Evolutionary conservation across 2,113 vertebrate genomes (phyloP).

Genomic region (Aphelocoma coerulescens): DNA sequence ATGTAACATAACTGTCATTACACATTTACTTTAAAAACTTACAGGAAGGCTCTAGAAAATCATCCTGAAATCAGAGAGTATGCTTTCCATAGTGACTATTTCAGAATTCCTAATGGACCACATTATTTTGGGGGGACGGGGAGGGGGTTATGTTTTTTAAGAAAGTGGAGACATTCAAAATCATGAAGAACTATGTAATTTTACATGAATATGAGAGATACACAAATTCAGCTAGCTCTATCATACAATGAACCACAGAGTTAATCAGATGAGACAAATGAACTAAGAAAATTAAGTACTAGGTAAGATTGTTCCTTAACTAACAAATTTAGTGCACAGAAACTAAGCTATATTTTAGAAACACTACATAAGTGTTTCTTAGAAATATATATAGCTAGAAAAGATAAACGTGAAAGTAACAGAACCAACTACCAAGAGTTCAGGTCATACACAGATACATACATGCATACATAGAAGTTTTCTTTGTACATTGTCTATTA

Average conservation of each 20-base stretch:
- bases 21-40: not conserved
- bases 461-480: not conserved
- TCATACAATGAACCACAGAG: not conserved
- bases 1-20: not conserved
- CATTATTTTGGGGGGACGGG: fast-evolving
- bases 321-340: not conserved
- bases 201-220: not conserved
- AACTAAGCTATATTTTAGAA: not conserved
- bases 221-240: not conserved
- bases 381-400: not conserved
- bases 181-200: not conserved
- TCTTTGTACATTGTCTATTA: not conserved
- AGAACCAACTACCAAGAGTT: not conserved
- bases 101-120: not conserved
- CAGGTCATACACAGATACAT: not conserved
- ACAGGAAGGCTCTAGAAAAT: not conserved
- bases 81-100: not conserved
- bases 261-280: not conserved
- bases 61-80: not conserved
- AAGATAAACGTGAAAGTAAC: not conserved
- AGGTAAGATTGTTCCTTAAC: not conserved
- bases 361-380: not conserved
- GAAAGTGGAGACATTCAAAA: not conserved
- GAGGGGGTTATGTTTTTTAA: not conserved
- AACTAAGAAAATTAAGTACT: not conserved